Evolutionary conservation across 2,113 vertebrate species (phyloP).

Genomic region (Oceanodroma tethys): DNA sequence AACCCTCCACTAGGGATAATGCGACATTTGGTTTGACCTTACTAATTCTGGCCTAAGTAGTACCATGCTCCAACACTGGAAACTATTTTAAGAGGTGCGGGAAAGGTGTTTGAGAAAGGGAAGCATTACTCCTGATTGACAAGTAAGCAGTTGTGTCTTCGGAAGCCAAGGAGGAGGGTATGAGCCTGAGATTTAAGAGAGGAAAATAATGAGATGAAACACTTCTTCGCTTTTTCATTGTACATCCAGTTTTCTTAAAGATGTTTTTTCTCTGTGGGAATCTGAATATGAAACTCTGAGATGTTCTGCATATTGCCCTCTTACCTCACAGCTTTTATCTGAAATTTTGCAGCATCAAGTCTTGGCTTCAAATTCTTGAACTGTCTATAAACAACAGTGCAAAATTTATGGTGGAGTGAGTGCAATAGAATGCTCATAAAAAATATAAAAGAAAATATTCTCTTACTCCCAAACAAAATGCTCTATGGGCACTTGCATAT

Average conservation of each 20-base stretch:
- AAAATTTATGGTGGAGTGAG: neutral
- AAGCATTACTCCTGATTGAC: neutral
- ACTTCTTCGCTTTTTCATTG: neutral
- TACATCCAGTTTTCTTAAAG: neutral
- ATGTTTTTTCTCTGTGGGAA: neutral
- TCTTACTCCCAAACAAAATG: neutral
- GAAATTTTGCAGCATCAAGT: neutral
- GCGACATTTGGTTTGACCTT: neutral
- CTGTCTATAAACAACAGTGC: neutral
- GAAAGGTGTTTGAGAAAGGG: neutral
- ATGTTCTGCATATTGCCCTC: neutral
- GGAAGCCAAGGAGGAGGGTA: neutral
- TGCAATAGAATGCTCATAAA: neutral
- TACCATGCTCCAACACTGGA: neutral
- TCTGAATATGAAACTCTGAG: neutral
- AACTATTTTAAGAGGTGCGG: neutral
- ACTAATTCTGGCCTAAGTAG: neutral
- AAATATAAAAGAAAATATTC: neutral
- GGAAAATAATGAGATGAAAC: neutral
- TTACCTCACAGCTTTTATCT: neutral
- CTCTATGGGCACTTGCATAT: neutral
- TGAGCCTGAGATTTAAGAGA: neutral
- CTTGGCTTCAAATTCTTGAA: neutral
- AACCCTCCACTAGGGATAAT: neutral
- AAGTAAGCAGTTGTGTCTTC: neutral